A percentile compares a stretch with the other conserved stretches of the same genome.
Evolutionary conservation across 2,113 vertebrate species (phyloP).

Genomic region (Mobula birostris): DNA sequence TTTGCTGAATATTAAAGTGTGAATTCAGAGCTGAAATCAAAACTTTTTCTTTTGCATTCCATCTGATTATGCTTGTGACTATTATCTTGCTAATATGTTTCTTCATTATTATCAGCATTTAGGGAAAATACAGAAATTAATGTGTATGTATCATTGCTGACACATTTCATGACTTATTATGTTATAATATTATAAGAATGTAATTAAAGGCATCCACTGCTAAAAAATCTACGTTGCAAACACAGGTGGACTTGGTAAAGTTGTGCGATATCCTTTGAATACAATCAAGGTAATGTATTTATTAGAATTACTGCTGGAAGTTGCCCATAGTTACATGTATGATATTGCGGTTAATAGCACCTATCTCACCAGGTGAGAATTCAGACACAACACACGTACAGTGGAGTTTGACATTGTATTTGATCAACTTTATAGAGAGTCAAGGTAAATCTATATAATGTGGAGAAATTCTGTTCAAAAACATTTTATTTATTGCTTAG

Average conservation of each 20-base stretch:
- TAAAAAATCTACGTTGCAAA: not conserved
- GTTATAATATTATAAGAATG: not conserved
- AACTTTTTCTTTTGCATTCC: not conserved
- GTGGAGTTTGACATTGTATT: constrained; percentile 68
- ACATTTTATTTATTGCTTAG: not conserved
- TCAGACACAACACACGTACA: constrained; percentile 65
- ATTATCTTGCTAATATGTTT: not conserved
- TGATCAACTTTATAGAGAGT: constrained; percentile 66
- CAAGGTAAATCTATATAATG: constrained; percentile 53
- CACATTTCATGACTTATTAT: not conserved
- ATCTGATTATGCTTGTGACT: not conserved
- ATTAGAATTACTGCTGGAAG: not conserved
- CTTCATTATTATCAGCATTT: not conserved
- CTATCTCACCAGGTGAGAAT: constrained; percentile 63
- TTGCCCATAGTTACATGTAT: constrained; percentile 11
- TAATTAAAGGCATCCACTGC: not conserved
- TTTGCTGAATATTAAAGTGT: not conserved
- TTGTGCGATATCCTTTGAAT: constrained; percentile 74
- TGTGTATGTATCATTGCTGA: not conserved
- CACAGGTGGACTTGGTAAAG: constrained; percentile 68
- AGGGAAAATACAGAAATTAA: not conserved
- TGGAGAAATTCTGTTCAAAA: not conserved
- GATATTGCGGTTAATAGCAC: not conserved
- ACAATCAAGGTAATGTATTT: constrained; percentile 68
- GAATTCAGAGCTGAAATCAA: not conserved